Evolutionary conservation across 2,888 invertebrate species (phyloP).

Genomic region (Cryptophagus acutangulus): DNA sequence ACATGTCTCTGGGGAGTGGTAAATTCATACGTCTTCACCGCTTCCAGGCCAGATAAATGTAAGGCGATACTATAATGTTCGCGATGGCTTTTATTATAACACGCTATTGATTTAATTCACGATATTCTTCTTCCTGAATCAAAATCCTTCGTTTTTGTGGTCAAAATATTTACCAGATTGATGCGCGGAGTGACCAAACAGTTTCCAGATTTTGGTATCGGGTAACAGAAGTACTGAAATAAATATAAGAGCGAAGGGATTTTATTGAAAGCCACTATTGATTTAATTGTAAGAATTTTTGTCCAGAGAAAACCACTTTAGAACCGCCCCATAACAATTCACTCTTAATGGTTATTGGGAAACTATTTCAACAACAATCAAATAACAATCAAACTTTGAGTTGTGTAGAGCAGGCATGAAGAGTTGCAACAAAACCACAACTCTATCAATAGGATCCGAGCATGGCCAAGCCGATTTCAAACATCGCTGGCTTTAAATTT

Average conservation of each 20-base stretch:
- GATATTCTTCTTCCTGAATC: background rate
- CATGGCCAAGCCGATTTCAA: too few species aligned
- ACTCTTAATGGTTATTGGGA: conserved; percentile 18
- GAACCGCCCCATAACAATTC: conserved; percentile 14
- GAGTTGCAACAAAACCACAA: conserved; percentile 7
- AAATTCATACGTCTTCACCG: conserved; percentile 38
- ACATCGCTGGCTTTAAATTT: too few species aligned
- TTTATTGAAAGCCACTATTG: too few species aligned
- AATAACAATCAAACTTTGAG: conserved; percentile 35
- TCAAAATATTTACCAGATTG: too few species aligned
- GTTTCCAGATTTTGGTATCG: too few species aligned
- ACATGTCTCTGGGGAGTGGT: conserved; percentile 36
- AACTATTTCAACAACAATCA: conserved; percentile 34
- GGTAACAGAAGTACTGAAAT: too few species aligned
- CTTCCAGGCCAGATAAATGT: conserved; percentile 27
- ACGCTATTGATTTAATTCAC: conserved; percentile 26
- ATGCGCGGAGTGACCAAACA: too few species aligned
- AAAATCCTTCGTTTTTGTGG: too few species aligned
- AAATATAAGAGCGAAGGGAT: too few species aligned
- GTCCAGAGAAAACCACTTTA: too few species aligned
- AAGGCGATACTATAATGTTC: conserved; percentile 42
- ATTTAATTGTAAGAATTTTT: too few species aligned
- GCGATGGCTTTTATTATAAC: conserved; percentile 31
- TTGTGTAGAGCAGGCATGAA: conserved; percentile 5
- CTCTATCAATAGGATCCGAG: conserved; percentile 9